phyloP scores from a whole-genome alignment of 1,140 invertebrate species.

The Aphis craccivora region DNA sequence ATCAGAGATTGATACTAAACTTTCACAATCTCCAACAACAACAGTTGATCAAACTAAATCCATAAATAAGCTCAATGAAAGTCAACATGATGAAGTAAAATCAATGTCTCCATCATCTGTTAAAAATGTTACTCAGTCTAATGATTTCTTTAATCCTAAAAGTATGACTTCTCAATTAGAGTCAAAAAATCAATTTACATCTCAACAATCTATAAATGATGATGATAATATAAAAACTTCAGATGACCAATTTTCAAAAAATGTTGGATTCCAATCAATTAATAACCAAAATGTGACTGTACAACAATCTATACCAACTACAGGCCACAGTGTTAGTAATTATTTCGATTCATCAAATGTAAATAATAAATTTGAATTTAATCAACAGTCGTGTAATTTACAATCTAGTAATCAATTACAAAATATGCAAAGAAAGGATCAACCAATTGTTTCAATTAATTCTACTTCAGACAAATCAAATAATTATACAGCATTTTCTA shows the following conservation, averaged over 20 bases:
- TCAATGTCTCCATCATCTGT: background rate
- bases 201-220: background rate
- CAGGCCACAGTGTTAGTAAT: background rate
- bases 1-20: constrained; percentile 13
- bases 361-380: constrained; percentile 8
- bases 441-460: background rate
- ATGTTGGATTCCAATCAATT: background rate
- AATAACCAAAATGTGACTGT: background rate
- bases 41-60: constrained; percentile 7
- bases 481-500: background rate
- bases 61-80: background rate
- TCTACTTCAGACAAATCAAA: background rate
- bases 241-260: background rate
- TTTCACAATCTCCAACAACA: background rate
- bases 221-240: background rate
- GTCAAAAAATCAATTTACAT: background rate
- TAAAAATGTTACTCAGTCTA: background rate
- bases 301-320: constrained; percentile 17
- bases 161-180: background rate
- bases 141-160: background rate
- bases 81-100: background rate
- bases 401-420: background rate
- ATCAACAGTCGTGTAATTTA: constrained; percentile 21
- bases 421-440: background rate
- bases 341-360: constrained; percentile 25